Conservation (phyloP, 2,797 vertebrate genomes). For the Tympanoctomys barrerae region DNA sequence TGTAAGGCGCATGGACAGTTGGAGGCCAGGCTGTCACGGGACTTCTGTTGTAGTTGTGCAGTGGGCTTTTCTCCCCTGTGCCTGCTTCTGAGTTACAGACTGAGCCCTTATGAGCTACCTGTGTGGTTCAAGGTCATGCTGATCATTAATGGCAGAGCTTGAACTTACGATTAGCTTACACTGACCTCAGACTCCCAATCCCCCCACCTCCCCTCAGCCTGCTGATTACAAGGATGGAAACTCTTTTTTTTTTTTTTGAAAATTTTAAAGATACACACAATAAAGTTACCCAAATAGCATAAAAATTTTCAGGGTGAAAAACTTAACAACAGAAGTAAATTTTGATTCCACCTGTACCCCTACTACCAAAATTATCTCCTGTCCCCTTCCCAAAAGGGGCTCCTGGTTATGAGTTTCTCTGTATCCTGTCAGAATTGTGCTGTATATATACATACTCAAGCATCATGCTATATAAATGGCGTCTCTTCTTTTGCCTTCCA, state of each 20-base stretch:
- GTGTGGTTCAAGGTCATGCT: neutral
- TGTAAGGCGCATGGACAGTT: neutral
- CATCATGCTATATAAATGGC: accelerated
- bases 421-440: neutral
- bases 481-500: neutral
- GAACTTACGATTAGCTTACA: neutral
- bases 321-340: neutral
- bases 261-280: neutral
- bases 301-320: neutral
- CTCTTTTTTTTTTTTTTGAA: neutral
- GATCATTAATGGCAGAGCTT: neutral
- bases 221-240: neutral
- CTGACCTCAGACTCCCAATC: neutral
- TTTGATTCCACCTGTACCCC: neutral
- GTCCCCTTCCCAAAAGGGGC: neutral
- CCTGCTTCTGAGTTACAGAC: neutral
- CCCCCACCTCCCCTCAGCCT: neutral
- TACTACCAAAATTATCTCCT: neutral
- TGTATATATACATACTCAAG: accelerated
- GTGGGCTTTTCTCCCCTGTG: neutral
- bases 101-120: neutral
- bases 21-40: neutral
- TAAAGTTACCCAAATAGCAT: neutral
- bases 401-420: neutral
- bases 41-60: neutral